A percentile compares a stretch with the other conserved stretches of the same genome.
phyloP scores from a whole-genome alignment of 2,888 invertebrate species.

The Hanleya hanleyi region DNA sequence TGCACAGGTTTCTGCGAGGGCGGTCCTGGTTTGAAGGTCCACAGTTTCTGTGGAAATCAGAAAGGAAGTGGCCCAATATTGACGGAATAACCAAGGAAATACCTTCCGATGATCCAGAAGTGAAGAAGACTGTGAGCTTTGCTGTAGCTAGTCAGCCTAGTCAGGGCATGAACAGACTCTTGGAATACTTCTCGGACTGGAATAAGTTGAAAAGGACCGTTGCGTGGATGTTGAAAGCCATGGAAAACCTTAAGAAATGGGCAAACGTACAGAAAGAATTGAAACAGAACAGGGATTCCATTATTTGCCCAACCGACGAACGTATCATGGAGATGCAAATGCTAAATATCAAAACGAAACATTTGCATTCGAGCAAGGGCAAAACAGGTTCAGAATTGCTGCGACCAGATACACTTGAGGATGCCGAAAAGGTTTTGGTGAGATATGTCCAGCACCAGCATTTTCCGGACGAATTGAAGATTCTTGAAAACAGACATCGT shows the following conservation, averaged over 20 bases:
- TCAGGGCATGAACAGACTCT: neutral
- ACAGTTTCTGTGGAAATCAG: slow-evolving; percentile 23
- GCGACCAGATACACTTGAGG: neutral
- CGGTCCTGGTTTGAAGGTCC: slow-evolving; percentile 21
- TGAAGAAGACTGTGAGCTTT: too few species aligned
- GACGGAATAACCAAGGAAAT: too few species aligned
- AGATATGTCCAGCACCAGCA: neutral
- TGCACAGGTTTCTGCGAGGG: neutral
- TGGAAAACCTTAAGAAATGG: neutral
- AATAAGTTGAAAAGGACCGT: neutral
- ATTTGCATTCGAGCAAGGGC: too few species aligned
- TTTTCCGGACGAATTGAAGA: neutral
- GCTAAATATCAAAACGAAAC: too few species aligned
- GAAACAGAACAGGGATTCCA: neutral
- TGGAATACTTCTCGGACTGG: neutral
- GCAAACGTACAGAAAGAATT: neutral
- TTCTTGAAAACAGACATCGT: neutral
- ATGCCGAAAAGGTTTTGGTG: neutral
- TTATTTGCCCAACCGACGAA: too few species aligned
- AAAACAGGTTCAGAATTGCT: neutral
- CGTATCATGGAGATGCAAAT: too few species aligned
- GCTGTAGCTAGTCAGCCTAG: too few species aligned
- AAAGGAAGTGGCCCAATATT: too few species aligned
- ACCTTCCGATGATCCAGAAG: too few species aligned
- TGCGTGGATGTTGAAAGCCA: neutral